These are phyloP conservation scores for Ctenopoma multispine DNA, from an alignment of 2,797 vertebrate species.

Conservation along the genomic window DNA sequence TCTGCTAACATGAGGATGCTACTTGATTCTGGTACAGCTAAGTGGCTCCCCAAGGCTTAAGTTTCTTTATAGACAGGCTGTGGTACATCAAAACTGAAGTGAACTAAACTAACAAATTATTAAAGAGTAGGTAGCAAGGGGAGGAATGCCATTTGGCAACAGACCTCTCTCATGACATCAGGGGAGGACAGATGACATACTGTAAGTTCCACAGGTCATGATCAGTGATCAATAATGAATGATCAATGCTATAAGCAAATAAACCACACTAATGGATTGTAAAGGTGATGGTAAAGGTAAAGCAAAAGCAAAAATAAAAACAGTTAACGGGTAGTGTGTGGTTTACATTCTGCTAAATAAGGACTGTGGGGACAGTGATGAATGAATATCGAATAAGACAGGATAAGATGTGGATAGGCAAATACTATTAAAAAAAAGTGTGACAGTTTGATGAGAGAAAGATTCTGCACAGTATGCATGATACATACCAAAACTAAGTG, in stretches of 20 bases:
- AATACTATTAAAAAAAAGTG: neutral
- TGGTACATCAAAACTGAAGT: neutral
- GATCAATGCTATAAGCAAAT: neutral
- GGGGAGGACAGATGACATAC: slow-evolving; percentile 14
- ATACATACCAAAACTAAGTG: neutral
- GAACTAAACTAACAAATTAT: slow-evolving; percentile 33
- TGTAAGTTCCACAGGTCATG: neutral
- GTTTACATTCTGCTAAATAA: neutral
- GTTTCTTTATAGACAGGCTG: slow-evolving; percentile 29
- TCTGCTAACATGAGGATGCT: slow-evolving; percentile 20
- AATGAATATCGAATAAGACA: neutral
- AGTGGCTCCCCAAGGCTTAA: slow-evolving; percentile 27
- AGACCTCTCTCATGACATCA: slow-evolving; percentile 6
- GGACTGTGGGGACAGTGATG: neutral
- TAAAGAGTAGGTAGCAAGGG: slow-evolving; percentile 30
- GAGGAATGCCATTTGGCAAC: neutral
- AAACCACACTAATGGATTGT: neutral
- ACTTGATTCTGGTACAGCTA: slow-evolving; percentile 26
- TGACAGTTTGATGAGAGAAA: slow-evolving; percentile 4
- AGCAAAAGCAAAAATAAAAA: slow-evolving; percentile 1
- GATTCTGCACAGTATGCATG: slow-evolving; percentile 9
- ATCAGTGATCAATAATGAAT: slow-evolving; percentile 26
- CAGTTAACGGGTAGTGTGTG: neutral
- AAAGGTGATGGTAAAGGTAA: neutral
- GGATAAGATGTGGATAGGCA: no score